phyloP scores from a whole-genome alignment of 2,888 invertebrate genomes.

The Dicranocentrus wangi region DNA sequence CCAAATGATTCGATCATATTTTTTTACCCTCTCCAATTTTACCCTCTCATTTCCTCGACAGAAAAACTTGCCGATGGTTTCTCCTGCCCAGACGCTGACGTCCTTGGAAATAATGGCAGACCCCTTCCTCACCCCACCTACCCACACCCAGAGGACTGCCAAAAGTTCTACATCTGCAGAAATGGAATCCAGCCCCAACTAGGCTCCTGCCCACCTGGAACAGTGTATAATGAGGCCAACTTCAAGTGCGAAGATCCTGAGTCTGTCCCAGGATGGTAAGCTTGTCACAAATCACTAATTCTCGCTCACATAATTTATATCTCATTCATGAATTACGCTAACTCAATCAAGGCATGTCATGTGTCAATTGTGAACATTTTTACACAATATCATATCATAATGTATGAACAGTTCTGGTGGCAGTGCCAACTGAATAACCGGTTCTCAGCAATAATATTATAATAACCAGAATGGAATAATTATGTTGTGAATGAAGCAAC shows the following conservation, averaged over 20 bases:
- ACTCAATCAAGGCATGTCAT: not conserved
- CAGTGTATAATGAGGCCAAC: slow-evolving; percentile 74
- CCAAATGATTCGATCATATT: slow-evolving; percentile 9
- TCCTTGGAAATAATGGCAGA: slow-evolving; percentile 72
- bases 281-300: not conserved
- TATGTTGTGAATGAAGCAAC: slow-evolving; percentile 47
- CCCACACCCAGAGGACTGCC: slow-evolving; percentile 74
- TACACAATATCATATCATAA: slow-evolving; percentile 42
- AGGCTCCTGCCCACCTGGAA: slow-evolving; percentile 74
- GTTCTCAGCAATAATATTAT: slow-evolving; percentile 49
- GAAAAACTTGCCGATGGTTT: slow-evolving; percentile 88
- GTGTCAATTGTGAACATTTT: slow-evolving; percentile 25
- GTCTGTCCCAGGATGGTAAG: slow-evolving; percentile 74
- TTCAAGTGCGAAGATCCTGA: slow-evolving; percentile 74
- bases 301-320: not conserved
- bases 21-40: too few relatives aligned
- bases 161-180: slow-evolving; percentile 74
- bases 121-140: slow-evolving; percentile 74
- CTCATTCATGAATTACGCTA: not conserved
- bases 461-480: slow-evolving; percentile 53
- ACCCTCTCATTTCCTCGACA: too few relatives aligned
- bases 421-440: slow-evolving; percentile 49
- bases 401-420: slow-evolving; percentile 54
- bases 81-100: slow-evolving; percentile 80
- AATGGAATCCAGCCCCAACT: slow-evolving; percentile 74